Conservation (phyloP, 2,113 vertebrate species). For the Collichthys lucidus region DNA sequence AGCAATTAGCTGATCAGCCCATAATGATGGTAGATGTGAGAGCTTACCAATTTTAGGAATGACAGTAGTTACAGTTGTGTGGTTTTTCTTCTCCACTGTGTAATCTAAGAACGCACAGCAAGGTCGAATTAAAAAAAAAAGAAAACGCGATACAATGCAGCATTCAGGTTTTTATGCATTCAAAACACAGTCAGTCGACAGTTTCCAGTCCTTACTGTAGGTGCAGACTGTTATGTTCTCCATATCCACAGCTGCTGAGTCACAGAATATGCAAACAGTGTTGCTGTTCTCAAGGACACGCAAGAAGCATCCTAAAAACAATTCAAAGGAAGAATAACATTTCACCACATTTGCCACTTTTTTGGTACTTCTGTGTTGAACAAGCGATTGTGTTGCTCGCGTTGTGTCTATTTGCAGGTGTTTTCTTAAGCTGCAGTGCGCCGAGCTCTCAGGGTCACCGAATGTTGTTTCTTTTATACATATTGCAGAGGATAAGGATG, state of each 20-base stretch:
- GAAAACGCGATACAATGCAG: neutral
- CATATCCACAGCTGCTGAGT: conserved; percentile 77
- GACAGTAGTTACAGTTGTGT: conserved; percentile 76
- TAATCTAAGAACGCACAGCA: conserved; percentile 64
- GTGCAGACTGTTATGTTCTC: conserved; percentile 87
- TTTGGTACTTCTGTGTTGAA: neutral
- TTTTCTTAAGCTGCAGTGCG: neutral
- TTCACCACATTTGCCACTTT: neutral
- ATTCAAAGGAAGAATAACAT: conserved; percentile 24
- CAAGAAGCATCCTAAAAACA: conserved; percentile 87
- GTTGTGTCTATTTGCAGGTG: neutral
- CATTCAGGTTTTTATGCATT: neutral
- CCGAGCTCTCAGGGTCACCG: neutral
- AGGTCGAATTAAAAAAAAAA: neutral
- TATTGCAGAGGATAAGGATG: neutral
- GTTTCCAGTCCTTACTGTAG: conserved; percentile 79
- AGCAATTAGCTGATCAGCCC: neutral
- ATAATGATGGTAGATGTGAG: neutral
- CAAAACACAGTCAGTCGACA: neutral
- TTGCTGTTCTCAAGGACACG: conserved; percentile 87
- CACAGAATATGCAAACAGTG: conserved; percentile 87
- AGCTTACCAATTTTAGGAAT: conserved; percentile 84
- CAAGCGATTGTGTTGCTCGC: neutral
- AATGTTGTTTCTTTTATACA: neutral
- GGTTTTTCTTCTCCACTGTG: conserved; percentile 76